Evolutionary conservation across 2,797 vertebrate species (phyloP).

Genomic region (Distichodus sexfasciatus): DNA sequence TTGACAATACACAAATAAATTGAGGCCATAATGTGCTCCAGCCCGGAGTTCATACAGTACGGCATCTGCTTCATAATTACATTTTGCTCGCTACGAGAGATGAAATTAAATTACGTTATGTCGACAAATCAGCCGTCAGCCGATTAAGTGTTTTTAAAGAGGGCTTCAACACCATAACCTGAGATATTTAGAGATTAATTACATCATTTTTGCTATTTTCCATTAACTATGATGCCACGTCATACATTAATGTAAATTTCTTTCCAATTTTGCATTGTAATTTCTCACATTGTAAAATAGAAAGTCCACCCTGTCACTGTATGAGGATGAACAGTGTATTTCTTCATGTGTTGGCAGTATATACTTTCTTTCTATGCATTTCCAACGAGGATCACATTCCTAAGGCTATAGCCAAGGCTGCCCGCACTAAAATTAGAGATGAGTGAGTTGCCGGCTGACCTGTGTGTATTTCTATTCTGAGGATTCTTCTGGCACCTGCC

Average conservation of each 20-base stretch:
- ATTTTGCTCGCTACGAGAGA: background rate
- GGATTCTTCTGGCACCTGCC: background rate
- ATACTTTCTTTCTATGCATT: background rate
- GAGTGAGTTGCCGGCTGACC: background rate
- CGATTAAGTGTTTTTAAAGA: conserved; percentile 3
- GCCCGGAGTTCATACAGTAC: conserved; percentile 4
- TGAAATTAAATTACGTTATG: conserved; percentile 9
- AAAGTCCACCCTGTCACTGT: background rate
- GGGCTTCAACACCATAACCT: no score
- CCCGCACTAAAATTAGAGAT: background rate
- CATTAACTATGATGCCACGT: no score
- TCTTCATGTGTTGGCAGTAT: background rate
- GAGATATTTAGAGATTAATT: no score
- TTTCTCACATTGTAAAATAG: background rate
- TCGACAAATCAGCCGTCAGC: background rate
- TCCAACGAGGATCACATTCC: conserved; percentile 6
- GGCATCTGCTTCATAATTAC: conserved; percentile 11
- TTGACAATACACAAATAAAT: conserved; percentile 5
- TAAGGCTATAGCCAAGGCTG: background rate
- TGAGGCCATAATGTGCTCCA: background rate
- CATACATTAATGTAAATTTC: no score
- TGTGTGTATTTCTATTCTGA: background rate
- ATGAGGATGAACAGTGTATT: background rate
- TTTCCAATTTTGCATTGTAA: background rate
- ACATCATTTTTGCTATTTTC: no score